These are phyloP conservation scores for Rhynchonema sp. DNA, from an alignment of 2,888 invertebrate genomes.

Conservation along the genomic window DNA sequence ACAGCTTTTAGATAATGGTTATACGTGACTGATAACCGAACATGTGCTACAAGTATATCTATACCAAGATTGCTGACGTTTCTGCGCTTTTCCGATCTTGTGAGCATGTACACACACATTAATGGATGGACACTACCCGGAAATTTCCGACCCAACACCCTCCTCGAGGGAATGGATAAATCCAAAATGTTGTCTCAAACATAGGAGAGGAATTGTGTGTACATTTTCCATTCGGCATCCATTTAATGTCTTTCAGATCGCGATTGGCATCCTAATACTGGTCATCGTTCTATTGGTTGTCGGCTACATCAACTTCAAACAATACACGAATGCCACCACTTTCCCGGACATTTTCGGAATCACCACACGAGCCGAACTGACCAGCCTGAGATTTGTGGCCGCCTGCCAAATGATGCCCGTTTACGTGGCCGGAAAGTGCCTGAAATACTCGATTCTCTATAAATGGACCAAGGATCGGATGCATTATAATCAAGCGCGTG, in stretches of 20 bases:
- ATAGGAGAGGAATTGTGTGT: too few species aligned
- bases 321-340: not conserved
- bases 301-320: not conserved
- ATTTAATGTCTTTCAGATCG: not conserved
- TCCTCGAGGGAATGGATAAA: too few species aligned
- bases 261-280: not conserved
- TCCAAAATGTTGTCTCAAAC: too few species aligned
- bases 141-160: too few species aligned
- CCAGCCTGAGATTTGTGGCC: not conserved
- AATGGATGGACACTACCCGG: too few species aligned
- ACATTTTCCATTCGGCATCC: too few species aligned
- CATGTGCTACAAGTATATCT: too few species aligned
- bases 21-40: too few species aligned
- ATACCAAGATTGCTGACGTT: too few species aligned
- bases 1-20: too few species aligned
- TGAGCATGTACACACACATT: too few species aligned
- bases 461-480: not conserved
- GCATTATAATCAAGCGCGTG: not conserved
- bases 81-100: too few species aligned
- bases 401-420: not conserved
- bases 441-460: not conserved
- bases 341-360: not conserved
- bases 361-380: not conserved
- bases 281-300: not conserved
- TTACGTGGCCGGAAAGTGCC: not conserved